Evolutionary conservation across 2,888 invertebrate genomes (phyloP).

Genomic region (Allophyes oxyacanthae): DNA sequence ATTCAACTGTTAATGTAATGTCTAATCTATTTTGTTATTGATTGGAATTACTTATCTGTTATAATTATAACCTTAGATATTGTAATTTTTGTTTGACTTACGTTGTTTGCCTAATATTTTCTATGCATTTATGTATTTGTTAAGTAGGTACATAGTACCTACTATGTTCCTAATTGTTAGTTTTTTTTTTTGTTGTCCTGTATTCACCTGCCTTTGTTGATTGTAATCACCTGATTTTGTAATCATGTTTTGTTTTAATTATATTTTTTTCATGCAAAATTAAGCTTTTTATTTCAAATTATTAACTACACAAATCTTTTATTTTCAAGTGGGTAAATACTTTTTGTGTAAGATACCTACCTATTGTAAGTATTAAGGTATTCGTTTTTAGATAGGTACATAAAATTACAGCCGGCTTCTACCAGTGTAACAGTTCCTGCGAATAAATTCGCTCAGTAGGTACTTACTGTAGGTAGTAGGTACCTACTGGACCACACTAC

Average conservation of each 20-base stretch:
- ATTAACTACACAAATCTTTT: not conserved
- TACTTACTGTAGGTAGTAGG: too few relatives aligned
- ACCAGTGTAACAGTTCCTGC: too few relatives aligned
- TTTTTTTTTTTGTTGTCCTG: constrained; percentile 30
- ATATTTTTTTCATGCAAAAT: constrained; percentile 43
- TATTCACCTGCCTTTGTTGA: constrained; percentile 19
- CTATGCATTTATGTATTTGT: constrained; percentile 34
- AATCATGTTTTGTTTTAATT: constrained; percentile 51
- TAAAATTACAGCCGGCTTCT: too few relatives aligned
- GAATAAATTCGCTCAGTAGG: too few relatives aligned
- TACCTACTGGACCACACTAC: too few relatives aligned
- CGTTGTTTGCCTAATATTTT: constrained; percentile 27
- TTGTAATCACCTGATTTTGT: constrained; percentile 41
- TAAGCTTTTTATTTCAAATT: constrained; percentile 52
- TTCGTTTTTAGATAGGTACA: too few relatives aligned
- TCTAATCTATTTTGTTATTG: constrained; percentile 38
- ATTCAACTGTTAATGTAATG: constrained; percentile 19
- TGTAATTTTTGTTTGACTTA: constrained; percentile 28
- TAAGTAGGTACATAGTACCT: not conserved
- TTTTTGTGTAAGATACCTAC: too few relatives aligned
- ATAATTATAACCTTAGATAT: constrained; percentile 7
- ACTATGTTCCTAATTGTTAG: constrained; percentile 1
- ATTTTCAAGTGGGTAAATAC: not conserved
- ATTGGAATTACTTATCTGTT: constrained; percentile 32
- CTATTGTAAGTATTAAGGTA: too few relatives aligned